A percentile compares a stretch with the other conserved stretches of the same genome.
phyloP scores from a whole-genome alignment of 1,140 invertebrate genomes.

The Eciton burchellii region DNA sequence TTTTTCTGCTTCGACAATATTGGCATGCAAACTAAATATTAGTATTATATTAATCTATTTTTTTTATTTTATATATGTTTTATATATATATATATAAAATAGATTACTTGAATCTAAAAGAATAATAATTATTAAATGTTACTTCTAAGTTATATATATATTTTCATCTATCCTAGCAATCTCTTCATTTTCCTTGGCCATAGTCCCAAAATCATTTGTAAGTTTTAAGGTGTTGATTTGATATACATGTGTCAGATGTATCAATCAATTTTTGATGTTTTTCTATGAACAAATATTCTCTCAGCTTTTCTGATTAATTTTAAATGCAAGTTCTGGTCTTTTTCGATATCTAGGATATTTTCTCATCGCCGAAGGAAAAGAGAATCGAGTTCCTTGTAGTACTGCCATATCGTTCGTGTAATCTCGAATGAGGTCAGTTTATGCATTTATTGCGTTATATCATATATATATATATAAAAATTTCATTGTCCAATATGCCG shows the following conservation, averaged over 20 bases:
- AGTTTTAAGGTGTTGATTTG: background rate
- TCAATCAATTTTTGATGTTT: background rate
- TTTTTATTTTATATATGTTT: background rate
- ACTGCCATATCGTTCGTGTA: too few relatives aligned
- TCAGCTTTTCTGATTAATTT: background rate
- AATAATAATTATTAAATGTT: slow-evolving; percentile 37
- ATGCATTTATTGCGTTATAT: too few relatives aligned
- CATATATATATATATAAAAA: too few relatives aligned
- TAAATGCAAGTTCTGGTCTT: too few relatives aligned
- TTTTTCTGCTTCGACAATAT: too few relatives aligned
- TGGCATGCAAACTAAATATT: background rate
- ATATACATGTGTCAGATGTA: background rate
- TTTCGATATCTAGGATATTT: too few relatives aligned
- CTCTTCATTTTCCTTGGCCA: background rate
- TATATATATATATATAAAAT: slow-evolving; percentile 9
- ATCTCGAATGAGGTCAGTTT: too few relatives aligned
- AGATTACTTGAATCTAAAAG: background rate
- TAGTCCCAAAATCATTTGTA: slow-evolving; percentile 37
- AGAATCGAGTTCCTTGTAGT: too few relatives aligned
- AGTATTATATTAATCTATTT: slow-evolving; percentile 28
- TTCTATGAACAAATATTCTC: background rate
- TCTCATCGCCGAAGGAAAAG: too few relatives aligned
- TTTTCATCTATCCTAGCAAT: background rate
- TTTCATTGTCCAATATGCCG: too few relatives aligned
- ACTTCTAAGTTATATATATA: background rate